Percentiles rank a stretch among this genome's conserved stretches.
phyloP scores from a whole-genome alignment of 2,113 vertebrate genomes.

The Macquaria australasica region DNA sequence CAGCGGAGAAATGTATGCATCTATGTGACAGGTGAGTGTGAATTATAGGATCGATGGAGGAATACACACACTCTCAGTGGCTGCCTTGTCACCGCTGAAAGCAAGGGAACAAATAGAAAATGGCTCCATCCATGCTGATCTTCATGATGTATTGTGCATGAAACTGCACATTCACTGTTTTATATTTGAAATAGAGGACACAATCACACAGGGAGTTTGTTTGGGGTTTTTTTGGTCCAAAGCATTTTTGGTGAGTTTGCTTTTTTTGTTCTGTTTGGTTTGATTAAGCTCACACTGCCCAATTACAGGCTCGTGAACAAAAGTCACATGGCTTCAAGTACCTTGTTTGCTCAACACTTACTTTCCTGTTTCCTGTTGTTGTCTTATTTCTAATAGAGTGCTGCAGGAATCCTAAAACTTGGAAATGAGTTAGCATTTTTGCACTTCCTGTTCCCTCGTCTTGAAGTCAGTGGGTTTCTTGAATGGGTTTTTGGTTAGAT shows the following conservation, averaged over 20 bases:
- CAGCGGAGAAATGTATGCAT: slow-evolving; percentile 53
- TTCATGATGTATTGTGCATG: slow-evolving; percentile 48
- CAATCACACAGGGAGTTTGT: neutral
- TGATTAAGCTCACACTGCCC: neutral
- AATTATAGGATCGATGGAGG: slow-evolving; percentile 57
- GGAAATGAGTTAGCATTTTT: too few relatives aligned
- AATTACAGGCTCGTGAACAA: neutral
- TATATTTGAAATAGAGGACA: slow-evolving; percentile 19
- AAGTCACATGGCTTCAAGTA: neutral
- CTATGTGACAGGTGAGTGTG: slow-evolving; percentile 59
- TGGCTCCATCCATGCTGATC: slow-evolving; percentile 48
- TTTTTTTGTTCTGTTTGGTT: slow-evolving; percentile 23
- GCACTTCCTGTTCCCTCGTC: too few relatives aligned
- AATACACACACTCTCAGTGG: slow-evolving; percentile 24
- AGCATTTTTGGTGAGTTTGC: neutral
- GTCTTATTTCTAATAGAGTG: neutral
- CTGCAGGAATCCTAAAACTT: too few relatives aligned
- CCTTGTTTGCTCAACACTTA: neutral
- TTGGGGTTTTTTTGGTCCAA: neutral
- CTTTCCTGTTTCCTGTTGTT: neutral
- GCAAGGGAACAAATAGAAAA: slow-evolving; percentile 58
- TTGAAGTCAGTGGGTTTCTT: too few relatives aligned
- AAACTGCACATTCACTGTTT: slow-evolving; percentile 47
- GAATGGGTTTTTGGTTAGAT: too few relatives aligned
- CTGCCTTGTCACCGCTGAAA: slow-evolving; percentile 38